Evolutionary conservation across 2,113 vertebrate species (phyloP), one percentile per base, ranked within the genome.

Genomic region (Leucopternis melanops): DNA sequence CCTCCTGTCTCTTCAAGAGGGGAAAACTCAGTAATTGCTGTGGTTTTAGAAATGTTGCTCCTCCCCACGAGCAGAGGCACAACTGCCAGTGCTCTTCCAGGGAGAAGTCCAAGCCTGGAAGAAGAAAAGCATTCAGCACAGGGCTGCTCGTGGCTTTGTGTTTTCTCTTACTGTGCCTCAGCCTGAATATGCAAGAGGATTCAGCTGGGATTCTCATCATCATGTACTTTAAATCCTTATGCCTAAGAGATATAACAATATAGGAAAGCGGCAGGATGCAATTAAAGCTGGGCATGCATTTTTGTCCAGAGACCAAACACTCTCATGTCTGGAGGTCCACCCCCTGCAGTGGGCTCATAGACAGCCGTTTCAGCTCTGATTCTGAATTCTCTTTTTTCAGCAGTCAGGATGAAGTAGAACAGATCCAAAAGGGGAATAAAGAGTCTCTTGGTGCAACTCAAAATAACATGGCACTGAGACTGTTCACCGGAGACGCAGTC

Each of bases 11-110:
- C 59, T 29, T 67, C 22, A 25, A 34, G 54, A 45, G 5, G 15
- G 45, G 47, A 16, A 61, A 52, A 36, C 29, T 29, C 25, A 22
- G 17, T 5, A 27, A 14, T 42, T 11, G 26, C n/a, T 11, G 42
- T 32, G 19, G 54, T 3, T 72, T 49, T 62, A 42, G 47, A 67
- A 32, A 23, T 8, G 21, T 21, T 40, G 62, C 31, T 73, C 38
- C 47, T 61, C 21, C 45, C 34, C 45, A 22, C 0, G 0, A 73
- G 38, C 52, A 73, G 52, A 52, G 9, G 5, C 0, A 1, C 10
- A 4, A 23, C 15, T 59, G 52, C n/a, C 45, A 22, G 31, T 11
- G 17, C 20, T 32, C 38, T 31, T 22, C 40, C 54, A 84, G 72
- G 61, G 66, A 54, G 17, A 84, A 36, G 15, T 15, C 52, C 59